A percentile compares a stretch with the other conserved stretches of the same genome.
These are phyloP conservation scores for Drosophila borealis DNA, from an alignment of 2,888 invertebrate species.

Conservation along the genomic window DNA sequence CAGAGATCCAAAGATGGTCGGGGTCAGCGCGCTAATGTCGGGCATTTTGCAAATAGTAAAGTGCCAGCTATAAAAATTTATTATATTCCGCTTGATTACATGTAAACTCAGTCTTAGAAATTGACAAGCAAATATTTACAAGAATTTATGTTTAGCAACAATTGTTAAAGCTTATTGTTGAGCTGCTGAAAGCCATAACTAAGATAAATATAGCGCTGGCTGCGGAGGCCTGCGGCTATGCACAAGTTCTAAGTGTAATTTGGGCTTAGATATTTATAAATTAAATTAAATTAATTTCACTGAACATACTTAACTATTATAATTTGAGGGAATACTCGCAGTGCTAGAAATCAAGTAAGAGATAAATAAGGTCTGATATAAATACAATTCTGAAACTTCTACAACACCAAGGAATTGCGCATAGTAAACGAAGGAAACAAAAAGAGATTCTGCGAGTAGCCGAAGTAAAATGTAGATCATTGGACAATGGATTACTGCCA, in stretches of 20 bases:
- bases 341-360: no score
- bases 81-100: slow-evolving; percentile 49
- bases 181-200: background rate
- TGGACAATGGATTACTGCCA: slow-evolving; percentile 18
- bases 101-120: background rate
- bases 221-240: no score
- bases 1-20: slow-evolving; percentile 1
- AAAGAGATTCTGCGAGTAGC: background rate
- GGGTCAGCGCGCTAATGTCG: slow-evolving; percentile 36
- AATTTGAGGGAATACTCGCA: no score
- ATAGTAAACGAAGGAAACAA: background rate
- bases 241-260: no score
- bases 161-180: background rate
- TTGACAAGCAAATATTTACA: background rate
- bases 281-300: no score
- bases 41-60: slow-evolving; percentile 24
- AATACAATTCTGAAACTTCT: no score
- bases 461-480: background rate
- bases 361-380: no score
- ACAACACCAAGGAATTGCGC: no score
- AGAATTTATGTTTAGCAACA: background rate
- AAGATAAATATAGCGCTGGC: no score
- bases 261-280: no score
- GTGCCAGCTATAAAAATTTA: slow-evolving; percentile 48
- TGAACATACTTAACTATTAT: no score